phyloP scores from a whole-genome alignment of 2,113 vertebrate genomes.

The Cynoglossus semilaevis region DNA sequence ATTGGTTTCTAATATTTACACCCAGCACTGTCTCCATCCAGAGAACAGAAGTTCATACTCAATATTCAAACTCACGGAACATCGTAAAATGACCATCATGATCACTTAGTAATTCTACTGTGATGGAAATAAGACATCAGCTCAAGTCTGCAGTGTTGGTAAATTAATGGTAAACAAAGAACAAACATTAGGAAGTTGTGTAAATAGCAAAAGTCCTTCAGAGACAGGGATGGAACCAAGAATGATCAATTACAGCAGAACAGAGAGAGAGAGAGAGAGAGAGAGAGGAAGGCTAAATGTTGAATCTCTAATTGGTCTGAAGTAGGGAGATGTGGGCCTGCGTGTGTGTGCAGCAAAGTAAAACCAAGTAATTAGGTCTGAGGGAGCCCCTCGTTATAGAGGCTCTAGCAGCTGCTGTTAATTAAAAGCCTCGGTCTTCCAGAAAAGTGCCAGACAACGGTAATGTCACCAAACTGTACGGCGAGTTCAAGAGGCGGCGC shows the following conservation, averaged over 20 bases:
- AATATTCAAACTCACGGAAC: too few species aligned
- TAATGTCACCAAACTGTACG: constrained; percentile 24
- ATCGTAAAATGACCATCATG: too few species aligned
- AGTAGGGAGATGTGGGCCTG: constrained; percentile 36
- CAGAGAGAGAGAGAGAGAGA: constrained; percentile 25
- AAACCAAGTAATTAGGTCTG: constrained; percentile 54
- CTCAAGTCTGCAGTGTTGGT: neutral
- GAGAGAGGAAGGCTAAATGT: constrained; percentile 40
- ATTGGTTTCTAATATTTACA: too few species aligned
- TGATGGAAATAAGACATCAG: neutral
- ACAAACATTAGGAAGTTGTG: constrained; percentile 26
- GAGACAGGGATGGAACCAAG: constrained; percentile 22
- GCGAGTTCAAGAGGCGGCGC: too few species aligned
- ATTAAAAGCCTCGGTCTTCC: constrained; percentile 35
- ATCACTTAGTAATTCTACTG: too few species aligned
- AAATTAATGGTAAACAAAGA: constrained; percentile 24
- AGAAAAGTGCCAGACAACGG: constrained; percentile 24
- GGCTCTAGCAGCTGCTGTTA: constrained; percentile 47
- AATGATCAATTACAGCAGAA: constrained; percentile 53
- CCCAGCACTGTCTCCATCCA: too few species aligned
- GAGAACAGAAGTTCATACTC: too few species aligned
- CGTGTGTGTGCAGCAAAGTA: constrained; percentile 38
- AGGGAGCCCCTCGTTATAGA: constrained; percentile 52
- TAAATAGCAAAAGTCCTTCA: constrained; percentile 31
- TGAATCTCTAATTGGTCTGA: constrained; percentile 62